Evolutionary conservation across 2,797 vertebrate species (phyloP).

Genomic region (Pseudochromis fuscus): DNA sequence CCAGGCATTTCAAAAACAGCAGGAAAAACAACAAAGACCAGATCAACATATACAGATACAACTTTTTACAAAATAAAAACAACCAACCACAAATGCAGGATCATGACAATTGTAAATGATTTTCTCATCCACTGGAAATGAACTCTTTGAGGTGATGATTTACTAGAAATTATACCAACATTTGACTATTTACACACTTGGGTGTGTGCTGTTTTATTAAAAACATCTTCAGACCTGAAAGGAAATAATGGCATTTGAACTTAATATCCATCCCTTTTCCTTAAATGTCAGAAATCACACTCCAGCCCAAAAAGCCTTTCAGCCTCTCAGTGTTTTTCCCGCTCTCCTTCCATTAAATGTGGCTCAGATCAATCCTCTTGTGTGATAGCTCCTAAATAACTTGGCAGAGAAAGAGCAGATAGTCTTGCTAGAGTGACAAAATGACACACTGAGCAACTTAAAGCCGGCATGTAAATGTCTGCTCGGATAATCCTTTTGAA

Average conservation of each 20-base stretch:
- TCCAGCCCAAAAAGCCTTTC: background rate
- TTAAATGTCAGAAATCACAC: constrained; percentile 27
- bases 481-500: constrained; percentile 51
- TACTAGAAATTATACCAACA: background rate
- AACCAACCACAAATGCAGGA: no score
- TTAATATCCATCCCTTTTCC: background rate
- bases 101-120: no score
- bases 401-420: constrained; percentile 13
- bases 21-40: no score
- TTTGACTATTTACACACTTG: no score
- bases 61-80: no score
- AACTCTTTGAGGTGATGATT: background rate
- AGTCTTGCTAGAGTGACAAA: constrained; percentile 29
- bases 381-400: constrained; percentile 29
- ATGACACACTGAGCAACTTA: constrained; percentile 16
- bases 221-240: no score
- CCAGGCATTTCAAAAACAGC: no score
- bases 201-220: no score
- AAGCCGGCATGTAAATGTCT: constrained; percentile 42
- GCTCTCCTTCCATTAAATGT: constrained; percentile 20
- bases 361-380: constrained; percentile 21
- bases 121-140: background rate
- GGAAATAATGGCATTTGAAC: background rate
- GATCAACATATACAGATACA: no score
- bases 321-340: no score